These are phyloP conservation scores for Echinops telfairi DNA, from an alignment of 2,113 vertebrate genomes.

Conservation along the genomic window DNA sequence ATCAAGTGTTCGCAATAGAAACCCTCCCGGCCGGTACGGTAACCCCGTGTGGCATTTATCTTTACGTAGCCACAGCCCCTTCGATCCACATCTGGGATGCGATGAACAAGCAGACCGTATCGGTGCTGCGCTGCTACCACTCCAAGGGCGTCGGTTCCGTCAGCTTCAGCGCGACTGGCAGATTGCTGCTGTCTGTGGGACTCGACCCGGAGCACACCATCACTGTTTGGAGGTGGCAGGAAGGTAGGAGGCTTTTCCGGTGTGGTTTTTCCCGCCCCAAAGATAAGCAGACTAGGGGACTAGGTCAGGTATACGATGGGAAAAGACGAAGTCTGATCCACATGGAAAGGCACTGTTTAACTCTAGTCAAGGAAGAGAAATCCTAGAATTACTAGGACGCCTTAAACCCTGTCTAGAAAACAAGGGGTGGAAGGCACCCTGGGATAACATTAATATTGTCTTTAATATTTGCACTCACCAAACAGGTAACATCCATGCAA, in stretches of 20 bases:
- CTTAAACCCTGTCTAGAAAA: no score
- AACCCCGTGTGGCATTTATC: not conserved
- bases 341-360: no score
- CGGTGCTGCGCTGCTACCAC: slow-evolving; percentile 95
- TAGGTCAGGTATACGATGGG: no score
- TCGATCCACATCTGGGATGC: slow-evolving; percentile 99
- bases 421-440: no score
- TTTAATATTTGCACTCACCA: slow-evolving; percentile 8
- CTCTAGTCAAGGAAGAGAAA: no score
- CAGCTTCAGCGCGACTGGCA: slow-evolving; percentile 99
- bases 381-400: no score
- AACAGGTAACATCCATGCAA: slow-evolving; percentile 11
- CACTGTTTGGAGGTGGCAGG: slow-evolving; percentile 99
- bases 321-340: no score
- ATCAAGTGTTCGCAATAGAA: not conserved
- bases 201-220: slow-evolving; percentile 96
- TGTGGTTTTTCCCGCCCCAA: not conserved
- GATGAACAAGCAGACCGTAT: slow-evolving; percentile 96
- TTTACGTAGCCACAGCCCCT: slow-evolving; percentile 93
- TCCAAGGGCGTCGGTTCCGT: slow-evolving; percentile 96
- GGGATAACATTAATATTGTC: not conserved
- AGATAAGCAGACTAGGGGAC: not conserved
- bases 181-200: slow-evolving; percentile 95
- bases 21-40: not conserved
- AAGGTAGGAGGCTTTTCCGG: slow-evolving; percentile 88